These are phyloP conservation scores for Chlorodrepanis virens DNA, from an alignment of 2,113 vertebrate species.

Conservation along the genomic window DNA sequence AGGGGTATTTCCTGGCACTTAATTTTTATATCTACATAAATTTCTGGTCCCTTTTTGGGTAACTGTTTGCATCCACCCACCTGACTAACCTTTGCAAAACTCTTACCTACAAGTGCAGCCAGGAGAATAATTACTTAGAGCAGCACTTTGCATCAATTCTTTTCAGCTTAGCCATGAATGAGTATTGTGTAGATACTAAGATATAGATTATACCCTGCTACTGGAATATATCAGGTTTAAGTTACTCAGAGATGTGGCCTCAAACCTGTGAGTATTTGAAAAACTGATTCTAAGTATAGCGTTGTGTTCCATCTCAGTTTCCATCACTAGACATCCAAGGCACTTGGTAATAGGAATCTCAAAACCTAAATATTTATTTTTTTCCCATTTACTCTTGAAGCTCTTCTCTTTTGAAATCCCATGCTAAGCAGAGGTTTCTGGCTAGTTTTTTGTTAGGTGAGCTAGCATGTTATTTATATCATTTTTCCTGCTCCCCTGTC, in stretches of 20 bases:
- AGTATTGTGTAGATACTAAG: neutral
- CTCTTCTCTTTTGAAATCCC: neutral
- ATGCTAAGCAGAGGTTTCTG: neutral
- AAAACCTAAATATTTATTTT: neutral
- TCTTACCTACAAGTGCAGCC: neutral
- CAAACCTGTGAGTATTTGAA: neutral
- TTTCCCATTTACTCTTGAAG: neutral
- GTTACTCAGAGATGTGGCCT: neutral
- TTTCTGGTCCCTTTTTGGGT: neutral
- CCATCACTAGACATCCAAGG: neutral
- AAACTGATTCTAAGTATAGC: neutral
- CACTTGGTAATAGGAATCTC: neutral
- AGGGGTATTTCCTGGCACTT: neutral
- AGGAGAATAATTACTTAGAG: neutral
- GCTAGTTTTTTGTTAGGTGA: neutral
- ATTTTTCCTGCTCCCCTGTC: neutral
- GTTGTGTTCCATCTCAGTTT: neutral
- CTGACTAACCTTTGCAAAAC: neutral
- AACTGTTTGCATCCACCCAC: neutral
- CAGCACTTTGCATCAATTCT: neutral
- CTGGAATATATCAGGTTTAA: neutral
- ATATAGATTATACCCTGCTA: neutral
- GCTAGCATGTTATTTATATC: neutral
- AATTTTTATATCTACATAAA: neutral
- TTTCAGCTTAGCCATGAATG: neutral